Evolutionary conservation across 2,113 vertebrate genomes (phyloP).

Genomic region (Campylomormyrus tamandua): DNA sequence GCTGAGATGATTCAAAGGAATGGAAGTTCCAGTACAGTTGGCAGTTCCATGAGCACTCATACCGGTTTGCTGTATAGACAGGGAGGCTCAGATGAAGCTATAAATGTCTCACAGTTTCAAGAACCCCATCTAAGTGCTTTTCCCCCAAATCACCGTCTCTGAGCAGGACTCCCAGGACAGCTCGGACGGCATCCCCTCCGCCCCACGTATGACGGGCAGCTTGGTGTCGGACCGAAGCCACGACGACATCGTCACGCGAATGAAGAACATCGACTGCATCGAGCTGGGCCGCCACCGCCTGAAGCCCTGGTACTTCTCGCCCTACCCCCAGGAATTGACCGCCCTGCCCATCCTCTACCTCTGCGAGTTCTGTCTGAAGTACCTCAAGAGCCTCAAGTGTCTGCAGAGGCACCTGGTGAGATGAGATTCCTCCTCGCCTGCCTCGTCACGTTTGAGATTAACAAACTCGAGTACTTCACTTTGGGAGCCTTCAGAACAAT

Average conservation of each 20-base stretch:
- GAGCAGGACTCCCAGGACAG: slow-evolving; percentile 87
- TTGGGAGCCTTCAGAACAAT: not conserved
- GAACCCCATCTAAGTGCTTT: not conserved
- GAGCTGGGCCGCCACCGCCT: slow-evolving; percentile 84
- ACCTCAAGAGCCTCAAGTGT: slow-evolving; percentile 89
- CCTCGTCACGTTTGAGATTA: not conserved
- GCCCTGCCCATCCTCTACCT: slow-evolving; percentile 84
- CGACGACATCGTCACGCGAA: slow-evolving; percentile 88
- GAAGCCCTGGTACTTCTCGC: slow-evolving; percentile 94
- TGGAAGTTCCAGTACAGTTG: not conserved
- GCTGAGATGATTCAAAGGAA: not conserved
- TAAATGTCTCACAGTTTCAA: not conserved
- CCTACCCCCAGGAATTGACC: slow-evolving; percentile 88
- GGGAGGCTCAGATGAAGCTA: not conserved
- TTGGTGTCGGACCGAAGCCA: slow-evolving; percentile 89
- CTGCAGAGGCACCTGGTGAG: slow-evolving; percentile 88
- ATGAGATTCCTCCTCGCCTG: not conserved
- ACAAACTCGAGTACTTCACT: not conserved
- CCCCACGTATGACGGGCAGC: slow-evolving; percentile 87
- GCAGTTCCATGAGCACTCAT: not conserved
- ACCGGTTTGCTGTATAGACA: not conserved
- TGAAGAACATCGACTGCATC: slow-evolving; percentile 94
- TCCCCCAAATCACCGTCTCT: not conserved
- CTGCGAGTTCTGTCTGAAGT: slow-evolving; percentile 95
- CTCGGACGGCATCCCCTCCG: slow-evolving; percentile 79